Base-by-base conservation (phyloP, 2,888 invertebrate genomes). In the Volucella zonaria region DNA sequence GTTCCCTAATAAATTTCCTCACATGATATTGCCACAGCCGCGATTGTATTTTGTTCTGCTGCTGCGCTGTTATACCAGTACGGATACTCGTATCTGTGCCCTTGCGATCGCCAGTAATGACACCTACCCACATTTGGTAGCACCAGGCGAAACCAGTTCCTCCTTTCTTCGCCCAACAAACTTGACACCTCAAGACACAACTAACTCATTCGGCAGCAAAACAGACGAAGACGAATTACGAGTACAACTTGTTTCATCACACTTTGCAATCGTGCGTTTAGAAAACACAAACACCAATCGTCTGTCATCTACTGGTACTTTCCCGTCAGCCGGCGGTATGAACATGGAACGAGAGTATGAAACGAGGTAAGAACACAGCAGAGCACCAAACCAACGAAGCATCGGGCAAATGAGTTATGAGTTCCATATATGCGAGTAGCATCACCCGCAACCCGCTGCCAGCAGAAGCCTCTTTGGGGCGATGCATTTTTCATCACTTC, bases 191-290 rank as follows among this genome's bases (percentile, higher is more conserved):
- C 59, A 10, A 51, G 51, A 43, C 51, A 64, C 54, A 15, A 58
- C 58, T 56, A 61, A 68, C 78, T 74, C 83, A 76, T 71, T 64
- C 73, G 66, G 31, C 31, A 40, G 62, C 49, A 11, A 14, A 45
- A 58, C 40, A 66, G 85, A 85, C 85, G 85, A 85, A 85, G 85
- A 85, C 85, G 85, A 85, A 85, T 85, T 85, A 85, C 31, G 6
- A 31, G 31, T 31, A 31, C 85, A 85, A 81, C 67, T 81, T 85
- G 76, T 85, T 85, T 62, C 85, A 85, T 80, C 76, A 81, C 85
- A 85, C 80, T 85, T 66, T 74, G 79, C 81, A 80, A 80, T 85
- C 80, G 80, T 49, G 45, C 67, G 59, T 54, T 38, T 56, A 66
- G 31, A 31, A 31, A 31, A 31, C 31, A 31, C 31, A 31, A 31